Evolutionary conservation across 2,888 invertebrate species (phyloP), one percentile per base, ranked within the genome.

Genomic region (Chrysolina haemoptera): DNA sequence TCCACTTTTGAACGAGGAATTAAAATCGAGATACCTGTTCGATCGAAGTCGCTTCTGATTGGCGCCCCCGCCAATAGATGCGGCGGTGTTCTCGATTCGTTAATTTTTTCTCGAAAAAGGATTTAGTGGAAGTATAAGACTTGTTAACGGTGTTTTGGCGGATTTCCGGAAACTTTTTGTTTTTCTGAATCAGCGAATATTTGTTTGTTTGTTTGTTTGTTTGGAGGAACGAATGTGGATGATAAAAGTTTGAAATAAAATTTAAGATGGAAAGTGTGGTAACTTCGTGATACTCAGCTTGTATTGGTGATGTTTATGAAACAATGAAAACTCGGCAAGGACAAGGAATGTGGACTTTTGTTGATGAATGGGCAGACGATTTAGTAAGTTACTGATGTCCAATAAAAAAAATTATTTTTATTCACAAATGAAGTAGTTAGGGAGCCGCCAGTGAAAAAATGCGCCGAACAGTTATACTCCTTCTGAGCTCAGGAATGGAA

Each of bases 1-100:
- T 80, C 83, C 80, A 65, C 82, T 76, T 82, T 82, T 76, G 82
- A 83, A 84, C 84, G 82, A 81, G 82, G 79, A 85, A 82, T 76
- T 80, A 69, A 68, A 77, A 79, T 80, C 66, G 80, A 82, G 84
- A 81, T 84, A 85, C 85, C 85, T 85, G 85, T 82, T 79, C 83
- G 80, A 84, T 81, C 79, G 77, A 79, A 82, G 73, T 76, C 70
- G 64, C 75, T 66, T 74, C 80, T 85, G 83, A 83, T 85, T 85
- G 76, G 80, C 68, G 72, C 79, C 76, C 80, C 80, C 77, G 79
- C 83, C 85, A 80, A 83, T 80, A 85, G 85, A 85, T 82, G 84
- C 81, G 74, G 78, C 80, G 80, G 78, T 80, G 67, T 62, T 70
- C 79, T 77, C 76, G 77, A 10, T 48, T 20, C 11, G 40, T 63